These are phyloP conservation scores for Eumeta japonica DNA, from an alignment of 1,140 invertebrate genomes.

Conservation along the genomic window DNA sequence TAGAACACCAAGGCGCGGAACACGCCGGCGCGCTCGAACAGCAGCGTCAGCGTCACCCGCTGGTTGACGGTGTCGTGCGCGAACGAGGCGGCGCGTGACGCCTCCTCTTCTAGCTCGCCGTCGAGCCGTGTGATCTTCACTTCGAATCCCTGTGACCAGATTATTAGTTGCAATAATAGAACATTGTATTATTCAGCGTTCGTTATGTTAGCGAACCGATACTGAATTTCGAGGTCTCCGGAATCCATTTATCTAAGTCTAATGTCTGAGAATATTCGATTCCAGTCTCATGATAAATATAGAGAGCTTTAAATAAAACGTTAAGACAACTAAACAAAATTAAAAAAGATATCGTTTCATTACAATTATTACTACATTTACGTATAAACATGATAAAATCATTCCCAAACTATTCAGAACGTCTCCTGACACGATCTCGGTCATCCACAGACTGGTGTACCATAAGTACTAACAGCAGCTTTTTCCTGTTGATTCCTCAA, in stretches of 20 bases:
- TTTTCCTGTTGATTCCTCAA: not conserved
- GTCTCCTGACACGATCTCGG: too few species aligned
- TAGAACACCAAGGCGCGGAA: conserved; percentile 82
- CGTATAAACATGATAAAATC: too few species aligned
- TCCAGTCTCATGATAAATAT: too few species aligned
- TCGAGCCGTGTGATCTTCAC: conserved; percentile 60
- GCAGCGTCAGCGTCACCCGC: conserved; percentile 54
- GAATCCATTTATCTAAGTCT: too few species aligned
- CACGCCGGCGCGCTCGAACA: conserved; percentile 65
- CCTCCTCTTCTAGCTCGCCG: conserved; percentile 46
- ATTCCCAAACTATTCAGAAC: too few species aligned
- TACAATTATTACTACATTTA: too few species aligned
- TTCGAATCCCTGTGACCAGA: conserved; percentile 57
- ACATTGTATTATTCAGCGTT: conserved; percentile 1
- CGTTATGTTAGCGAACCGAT: not conserved
- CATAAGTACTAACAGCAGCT: not conserved
- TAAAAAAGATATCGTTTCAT: too few species aligned
- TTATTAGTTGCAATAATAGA: conserved; percentile 5
- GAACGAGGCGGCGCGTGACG: conserved; percentile 59
- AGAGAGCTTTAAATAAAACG: too few species aligned
- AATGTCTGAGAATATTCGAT: too few species aligned
- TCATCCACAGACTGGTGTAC: too few species aligned
- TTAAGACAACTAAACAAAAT: too few species aligned
- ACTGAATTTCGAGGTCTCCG: too few species aligned
- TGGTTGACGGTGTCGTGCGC: conserved; percentile 60